phyloP scores from a whole-genome alignment of 2,797 vertebrate species.

The Discoglossus pictus region DNA sequence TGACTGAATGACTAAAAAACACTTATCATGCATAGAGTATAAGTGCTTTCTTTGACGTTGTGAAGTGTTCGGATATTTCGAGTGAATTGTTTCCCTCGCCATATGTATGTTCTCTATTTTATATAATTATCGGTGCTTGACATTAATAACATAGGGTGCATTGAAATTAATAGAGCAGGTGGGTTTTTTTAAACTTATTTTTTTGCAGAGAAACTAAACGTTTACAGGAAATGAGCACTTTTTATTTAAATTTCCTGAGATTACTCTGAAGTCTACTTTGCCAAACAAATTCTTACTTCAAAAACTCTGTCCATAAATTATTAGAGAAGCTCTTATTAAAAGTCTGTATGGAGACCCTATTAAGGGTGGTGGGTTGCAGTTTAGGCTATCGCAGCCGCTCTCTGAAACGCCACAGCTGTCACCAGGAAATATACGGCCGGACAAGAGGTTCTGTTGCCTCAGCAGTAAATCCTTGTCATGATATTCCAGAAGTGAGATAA shows the following conservation, averaged over 20 bases:
- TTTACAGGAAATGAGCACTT: constrained; percentile 75
- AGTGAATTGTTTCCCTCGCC: no score
- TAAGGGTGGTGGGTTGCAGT: constrained; percentile 84
- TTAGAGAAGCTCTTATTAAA: constrained; percentile 85
- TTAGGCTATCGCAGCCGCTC: constrained; percentile 80
- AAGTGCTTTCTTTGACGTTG: no score
- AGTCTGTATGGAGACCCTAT: constrained; percentile 81
- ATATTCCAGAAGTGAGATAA: constrained; percentile 78
- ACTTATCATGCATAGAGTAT: no score
- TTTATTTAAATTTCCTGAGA: constrained; percentile 83
- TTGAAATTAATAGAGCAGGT: constrained; percentile 60
- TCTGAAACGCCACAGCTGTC: constrained; percentile 91
- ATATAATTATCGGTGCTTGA: no score
- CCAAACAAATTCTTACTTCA: constrained; percentile 93
- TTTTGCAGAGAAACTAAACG: constrained; percentile 66
- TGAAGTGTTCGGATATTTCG: no score
- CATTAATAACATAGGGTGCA: no score
- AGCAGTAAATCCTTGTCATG: constrained; percentile 77
- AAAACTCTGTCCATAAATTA: constrained; percentile 90
- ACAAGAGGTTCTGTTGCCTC: constrained; percentile 80
- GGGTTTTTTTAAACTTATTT: constrained; percentile 65
- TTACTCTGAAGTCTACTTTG: constrained; percentile 87
- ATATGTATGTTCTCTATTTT: no score
- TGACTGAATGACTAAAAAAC: no score
- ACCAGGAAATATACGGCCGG: constrained; percentile 83